Evolutionary conservation across 2,797 vertebrate species (phyloP).

Genomic region (Euphonia xanthogaster): DNA sequence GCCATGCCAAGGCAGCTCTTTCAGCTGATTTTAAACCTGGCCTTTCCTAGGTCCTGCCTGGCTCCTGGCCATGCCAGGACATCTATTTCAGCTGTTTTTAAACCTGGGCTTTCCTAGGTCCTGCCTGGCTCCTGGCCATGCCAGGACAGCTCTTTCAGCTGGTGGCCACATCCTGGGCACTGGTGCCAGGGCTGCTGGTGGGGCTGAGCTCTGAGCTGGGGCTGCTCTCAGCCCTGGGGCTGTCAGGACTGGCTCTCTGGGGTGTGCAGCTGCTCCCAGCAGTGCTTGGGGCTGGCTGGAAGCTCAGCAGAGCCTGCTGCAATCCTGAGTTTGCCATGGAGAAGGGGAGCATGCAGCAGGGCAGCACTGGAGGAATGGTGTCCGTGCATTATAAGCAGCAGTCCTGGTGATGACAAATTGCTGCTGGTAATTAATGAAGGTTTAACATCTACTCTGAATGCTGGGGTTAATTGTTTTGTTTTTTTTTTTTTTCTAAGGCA

Average conservation of each 20-base stretch:
- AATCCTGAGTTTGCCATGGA: not conserved
- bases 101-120: not conserved
- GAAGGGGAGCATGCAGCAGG: not conserved
- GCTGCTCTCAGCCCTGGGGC: not conserved
- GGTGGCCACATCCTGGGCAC: not conserved
- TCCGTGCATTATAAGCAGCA: not conserved
- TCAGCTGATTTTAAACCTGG: not conserved
- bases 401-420: not conserved
- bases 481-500: not conserved
- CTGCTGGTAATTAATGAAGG: not conserved
- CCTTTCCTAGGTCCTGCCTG: not conserved
- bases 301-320: not conserved
- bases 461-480: not conserved
- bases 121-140: not conserved
- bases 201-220: not conserved
- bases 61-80: not conserved
- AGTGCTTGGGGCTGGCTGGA: not conserved
- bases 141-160: not conserved
- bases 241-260: not conserved
- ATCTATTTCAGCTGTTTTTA: not conserved
- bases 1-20: not conserved
- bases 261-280: not conserved
- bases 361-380: not conserved
- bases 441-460: not conserved
- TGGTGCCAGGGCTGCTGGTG: not conserved